These are phyloP conservation scores for Tenthredo notha DNA, from an alignment of 2,888 invertebrate species.

Conservation along the genomic window DNA sequence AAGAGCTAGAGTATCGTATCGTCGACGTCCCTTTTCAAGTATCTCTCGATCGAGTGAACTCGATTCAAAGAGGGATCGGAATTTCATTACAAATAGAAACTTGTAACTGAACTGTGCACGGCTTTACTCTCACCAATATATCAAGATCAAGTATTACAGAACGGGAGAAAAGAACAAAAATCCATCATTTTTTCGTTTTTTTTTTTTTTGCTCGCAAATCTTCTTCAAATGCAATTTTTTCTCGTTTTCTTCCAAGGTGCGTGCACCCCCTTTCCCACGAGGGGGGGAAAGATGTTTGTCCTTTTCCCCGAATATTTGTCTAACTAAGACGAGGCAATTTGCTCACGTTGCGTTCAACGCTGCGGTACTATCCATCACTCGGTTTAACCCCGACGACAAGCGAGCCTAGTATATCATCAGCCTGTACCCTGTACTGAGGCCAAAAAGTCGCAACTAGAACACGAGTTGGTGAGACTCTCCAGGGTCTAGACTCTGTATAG, in stretches of 20 bases:
- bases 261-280: background rate
- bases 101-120: background rate
- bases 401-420: conserved; percentile 27
- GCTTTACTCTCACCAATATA: conserved; percentile 13
- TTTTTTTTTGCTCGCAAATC: too few species aligned
- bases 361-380: conserved; percentile 48
- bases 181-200: background rate
- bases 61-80: conserved; percentile 47
- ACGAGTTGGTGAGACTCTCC: background rate
- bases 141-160: background rate
- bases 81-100: conserved; percentile 52
- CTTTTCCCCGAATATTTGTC: conserved; percentile 41
- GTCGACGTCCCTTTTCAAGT: conserved; percentile 46
- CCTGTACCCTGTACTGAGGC: conserved; percentile 20
- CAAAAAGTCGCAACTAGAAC: conserved; percentile 25
- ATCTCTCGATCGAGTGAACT: conserved; percentile 60
- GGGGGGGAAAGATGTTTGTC: conserved; percentile 7
- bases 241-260: background rate
- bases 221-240: background rate
- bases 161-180: background rate
- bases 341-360: conserved; percentile 43
- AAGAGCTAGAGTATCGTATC: background rate
- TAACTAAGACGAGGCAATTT: conserved; percentile 43
- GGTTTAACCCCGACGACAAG: conserved; percentile 47
- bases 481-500: background rate